Base-by-base conservation (phyloP, 2,113 vertebrate genomes). In the Platysternon megacephalum region DNA sequence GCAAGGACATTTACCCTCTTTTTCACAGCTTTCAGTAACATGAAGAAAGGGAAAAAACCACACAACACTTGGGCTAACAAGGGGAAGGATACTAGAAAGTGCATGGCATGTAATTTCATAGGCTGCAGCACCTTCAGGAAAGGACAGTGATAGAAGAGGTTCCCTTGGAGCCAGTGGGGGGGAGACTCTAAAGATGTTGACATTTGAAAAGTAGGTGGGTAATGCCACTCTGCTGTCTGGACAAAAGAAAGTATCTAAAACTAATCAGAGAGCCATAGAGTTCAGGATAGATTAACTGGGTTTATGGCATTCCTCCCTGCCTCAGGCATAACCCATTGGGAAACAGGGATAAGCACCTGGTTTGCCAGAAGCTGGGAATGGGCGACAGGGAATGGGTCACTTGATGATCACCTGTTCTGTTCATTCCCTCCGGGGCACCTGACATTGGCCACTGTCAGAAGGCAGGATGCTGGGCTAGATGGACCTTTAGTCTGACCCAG, bases 151-250 rank as follows among this genome's bases (percentile, higher is more conserved):
- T 2, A 22, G 19, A 49, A 53, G 10, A 1, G 79, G 53, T 51
- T 85, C 0, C 0, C 24, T 39, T 79, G 65, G 35, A 6, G 1
- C 1, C 5, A 0, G 79, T 44, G 44, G 79, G 94, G 94, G 91
- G 85, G 91, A 90, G 82, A 76, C 46, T 76, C 79, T 93, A 46
- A 88, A 65, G 65, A 24, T 86, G 79, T 35, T 91, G 87, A 90
- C 85, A 78, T 93, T 91, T 21, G 86, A 1, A 44, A 42, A 28
- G 56, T 16, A 79, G 42, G 39, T 94, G 74, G 76, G 88, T 91
- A 79, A 78, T 42, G 56, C 85, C 84, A 11, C 0, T 0, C 52
- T 35, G 61, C 80, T 92, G 78, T 51, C 87, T 61, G 84, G 80
- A 28, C 56, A 58, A 28, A 56, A 56, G 5, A 28, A 29, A 58